Conservation (phyloP, 2,113 vertebrate species). For the Etia nguti region DNA sequence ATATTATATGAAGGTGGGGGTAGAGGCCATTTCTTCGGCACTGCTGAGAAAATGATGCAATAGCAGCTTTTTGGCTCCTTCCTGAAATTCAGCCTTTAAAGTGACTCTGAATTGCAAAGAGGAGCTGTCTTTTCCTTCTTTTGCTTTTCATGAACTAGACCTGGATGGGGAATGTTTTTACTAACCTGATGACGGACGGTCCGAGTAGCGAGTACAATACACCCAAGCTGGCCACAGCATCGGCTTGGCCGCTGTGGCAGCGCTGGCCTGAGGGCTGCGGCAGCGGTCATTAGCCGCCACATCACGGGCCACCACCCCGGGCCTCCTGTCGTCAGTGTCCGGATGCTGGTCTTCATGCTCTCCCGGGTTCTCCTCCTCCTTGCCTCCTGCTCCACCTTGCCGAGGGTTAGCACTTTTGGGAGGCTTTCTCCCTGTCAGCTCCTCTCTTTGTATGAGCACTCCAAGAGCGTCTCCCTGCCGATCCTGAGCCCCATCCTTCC, state of each 20-base stretch:
- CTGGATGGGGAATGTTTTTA: not conserved
- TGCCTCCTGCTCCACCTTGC: conserved; percentile 13
- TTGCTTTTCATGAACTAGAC: not conserved
- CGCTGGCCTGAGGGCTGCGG: conserved; percentile 79
- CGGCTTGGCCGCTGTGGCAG: conserved; percentile 69
- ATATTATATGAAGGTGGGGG: not conserved
- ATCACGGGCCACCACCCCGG: conserved; percentile 59
- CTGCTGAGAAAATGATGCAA: not conserved
- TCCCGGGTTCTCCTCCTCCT: not conserved
- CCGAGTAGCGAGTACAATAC: conserved; percentile 95
- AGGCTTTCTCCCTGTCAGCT: conserved; percentile 30
- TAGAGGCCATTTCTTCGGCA: not conserved
- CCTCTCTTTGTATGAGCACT: conserved; percentile 19
- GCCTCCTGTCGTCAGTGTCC: conserved; percentile 62
- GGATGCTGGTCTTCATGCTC: conserved; percentile 58
- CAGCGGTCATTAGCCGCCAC: conserved; percentile 70
- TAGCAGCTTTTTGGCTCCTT: not conserved
- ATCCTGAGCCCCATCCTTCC: conserved; percentile 67
- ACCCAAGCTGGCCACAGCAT: conserved; percentile 98
- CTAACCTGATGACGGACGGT: conserved; percentile 95
- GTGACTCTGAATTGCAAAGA: too few species aligned
- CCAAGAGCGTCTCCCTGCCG: not conserved
- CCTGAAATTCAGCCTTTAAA: not conserved
- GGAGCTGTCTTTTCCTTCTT: not conserved
- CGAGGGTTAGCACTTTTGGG: conserved; percentile 43